phyloP scores from a whole-genome alignment of 1,140 invertebrate species.

The Apis laboriosa region DNA sequence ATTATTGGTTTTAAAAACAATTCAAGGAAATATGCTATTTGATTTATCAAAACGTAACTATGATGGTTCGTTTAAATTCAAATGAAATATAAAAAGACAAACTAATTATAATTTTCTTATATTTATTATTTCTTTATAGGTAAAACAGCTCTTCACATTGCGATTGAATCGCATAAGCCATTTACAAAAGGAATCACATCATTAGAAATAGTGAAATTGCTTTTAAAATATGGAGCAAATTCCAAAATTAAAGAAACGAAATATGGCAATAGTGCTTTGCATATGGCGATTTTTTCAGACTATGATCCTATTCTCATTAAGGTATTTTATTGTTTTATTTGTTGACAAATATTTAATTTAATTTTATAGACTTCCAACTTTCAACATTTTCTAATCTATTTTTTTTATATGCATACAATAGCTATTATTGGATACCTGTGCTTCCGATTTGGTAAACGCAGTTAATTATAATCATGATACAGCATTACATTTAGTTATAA shows the following conservation, averaged over 20 bases:
- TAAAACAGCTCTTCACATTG: slow-evolving; percentile 71
- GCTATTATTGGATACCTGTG: slow-evolving; percentile 59
- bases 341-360: neutral
- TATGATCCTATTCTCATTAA: slow-evolving; percentile 70
- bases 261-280: slow-evolving; percentile 69
- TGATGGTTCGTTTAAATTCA: slow-evolving; percentile 63
- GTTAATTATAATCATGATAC: slow-evolving; percentile 68
- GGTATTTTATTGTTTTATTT: slow-evolving; percentile 51
- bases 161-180: slow-evolving; percentile 66
- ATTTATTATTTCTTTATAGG: slow-evolving; percentile 47
- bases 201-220: slow-evolving; percentile 57
- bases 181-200: slow-evolving; percentile 32
- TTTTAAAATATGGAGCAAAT: slow-evolving; percentile 70
- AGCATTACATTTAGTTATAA: slow-evolving; percentile 64
- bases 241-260: slow-evolving; percentile 62
- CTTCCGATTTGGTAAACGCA: slow-evolving; percentile 59
- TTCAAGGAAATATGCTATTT: slow-evolving; percentile 67
- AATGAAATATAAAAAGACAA: neutral
- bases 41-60: slow-evolving; percentile 71
- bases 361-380: neutral
- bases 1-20: slow-evolving; percentile 66
- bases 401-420: slow-evolving; percentile 20
- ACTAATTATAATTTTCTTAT: neutral
- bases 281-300: slow-evolving; percentile 64
- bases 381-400: neutral